Percentiles rank a stretch among this genome's conserved stretches.
Evolutionary conservation across 2,113 vertebrate species (phyloP).

Genomic region (Eulemur rufifrons): DNA sequence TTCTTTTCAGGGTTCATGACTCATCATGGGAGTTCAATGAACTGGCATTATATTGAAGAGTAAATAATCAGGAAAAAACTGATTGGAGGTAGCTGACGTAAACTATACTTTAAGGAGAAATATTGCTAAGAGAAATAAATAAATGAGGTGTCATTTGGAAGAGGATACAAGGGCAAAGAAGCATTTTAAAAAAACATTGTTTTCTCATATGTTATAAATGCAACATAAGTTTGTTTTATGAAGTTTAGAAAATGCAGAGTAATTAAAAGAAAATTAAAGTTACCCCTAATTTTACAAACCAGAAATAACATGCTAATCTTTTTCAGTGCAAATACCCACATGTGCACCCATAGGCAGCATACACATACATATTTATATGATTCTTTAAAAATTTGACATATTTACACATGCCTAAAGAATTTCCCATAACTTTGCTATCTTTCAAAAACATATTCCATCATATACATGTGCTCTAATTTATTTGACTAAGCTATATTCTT

Average conservation of each 20-base stretch:
- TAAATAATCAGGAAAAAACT: neutral
- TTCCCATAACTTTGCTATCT: neutral
- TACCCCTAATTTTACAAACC: neutral
- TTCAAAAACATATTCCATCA: neutral
- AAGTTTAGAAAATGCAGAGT: neutral
- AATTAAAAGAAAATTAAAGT: neutral
- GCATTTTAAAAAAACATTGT: neutral
- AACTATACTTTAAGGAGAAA: neutral
- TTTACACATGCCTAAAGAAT: neutral
- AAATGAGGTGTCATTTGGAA: neutral
- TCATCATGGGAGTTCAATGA: neutral
- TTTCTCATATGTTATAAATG: neutral
- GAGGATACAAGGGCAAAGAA: neutral
- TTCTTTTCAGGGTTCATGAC: neutral
- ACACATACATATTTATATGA: neutral
- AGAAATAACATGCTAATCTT: neutral
- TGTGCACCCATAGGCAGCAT: fast-evolving
- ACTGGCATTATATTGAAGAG: neutral
- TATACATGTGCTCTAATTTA: neutral
- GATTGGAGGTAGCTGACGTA: neutral
- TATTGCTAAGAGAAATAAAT: neutral
- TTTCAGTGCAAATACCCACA: neutral
- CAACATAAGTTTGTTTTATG: neutral
- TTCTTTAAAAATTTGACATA: neutral
- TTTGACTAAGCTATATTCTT: neutral